Evolutionary conservation across 1,140 invertebrate species (phyloP).

Genomic region (Ctenoplectra terminalis): DNA sequence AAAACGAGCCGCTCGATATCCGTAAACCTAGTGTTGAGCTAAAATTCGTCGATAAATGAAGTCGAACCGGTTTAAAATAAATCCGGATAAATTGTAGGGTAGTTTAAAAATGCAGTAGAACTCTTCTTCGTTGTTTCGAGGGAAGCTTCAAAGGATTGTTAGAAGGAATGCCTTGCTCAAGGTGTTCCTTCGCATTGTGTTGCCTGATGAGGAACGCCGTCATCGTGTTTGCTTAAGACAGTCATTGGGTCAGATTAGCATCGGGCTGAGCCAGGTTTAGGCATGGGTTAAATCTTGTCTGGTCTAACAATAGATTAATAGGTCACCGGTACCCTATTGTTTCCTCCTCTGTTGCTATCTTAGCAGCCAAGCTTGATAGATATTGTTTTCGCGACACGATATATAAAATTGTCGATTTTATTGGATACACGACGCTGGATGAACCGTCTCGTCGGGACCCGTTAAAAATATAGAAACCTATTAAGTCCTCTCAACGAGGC

Average conservation of each 20-base stretch:
- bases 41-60: too few species aligned
- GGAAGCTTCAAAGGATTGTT: not conserved
- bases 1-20: too few species aligned
- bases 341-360: not conserved
- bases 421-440: not conserved
- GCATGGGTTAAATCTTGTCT: not conserved
- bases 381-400: not conserved
- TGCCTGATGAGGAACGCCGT: not conserved
- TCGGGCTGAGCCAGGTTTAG: not conserved
- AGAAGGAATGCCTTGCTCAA: not conserved
- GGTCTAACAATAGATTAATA: constrained; percentile 7
- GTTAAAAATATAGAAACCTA: not conserved
- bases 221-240: constrained; percentile 6
- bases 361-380: not conserved
- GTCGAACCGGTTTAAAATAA: not conserved
- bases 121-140: not conserved
- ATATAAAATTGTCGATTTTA: constrained; percentile 12
- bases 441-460: not conserved
- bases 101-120: not conserved
- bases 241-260: not conserved
- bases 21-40: too few species aligned
- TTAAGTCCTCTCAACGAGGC: not conserved
- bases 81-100: not conserved
- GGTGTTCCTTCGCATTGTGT: not conserved
- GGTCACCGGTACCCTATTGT: constrained; percentile 13